These are phyloP conservation scores for Corythornis madagascariensis DNA, from an alignment of 2,113 vertebrate species.

Conservation along the genomic window DNA sequence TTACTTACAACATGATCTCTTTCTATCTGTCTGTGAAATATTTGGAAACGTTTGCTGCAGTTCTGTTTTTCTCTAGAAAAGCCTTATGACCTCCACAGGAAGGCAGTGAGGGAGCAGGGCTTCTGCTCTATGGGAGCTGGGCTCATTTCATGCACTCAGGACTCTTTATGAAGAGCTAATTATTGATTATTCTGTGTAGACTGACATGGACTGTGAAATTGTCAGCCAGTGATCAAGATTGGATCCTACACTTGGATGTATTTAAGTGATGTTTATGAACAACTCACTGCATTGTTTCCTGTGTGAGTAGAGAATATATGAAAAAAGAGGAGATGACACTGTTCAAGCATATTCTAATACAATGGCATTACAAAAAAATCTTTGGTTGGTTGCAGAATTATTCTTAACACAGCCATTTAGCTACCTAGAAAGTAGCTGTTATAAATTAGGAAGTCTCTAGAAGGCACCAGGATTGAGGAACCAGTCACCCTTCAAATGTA, in stretches of 20 bases:
- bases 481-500: background rate
- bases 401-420: background rate
- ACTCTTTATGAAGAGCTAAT: background rate
- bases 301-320: background rate
- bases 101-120: background rate
- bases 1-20: background rate
- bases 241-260: background rate
- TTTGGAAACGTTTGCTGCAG: background rate
- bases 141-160: background rate
- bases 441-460: background rate
- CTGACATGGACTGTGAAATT: background rate
- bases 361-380: background rate
- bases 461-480: background rate
- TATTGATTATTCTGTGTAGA: background rate
- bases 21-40: background rate
- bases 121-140: background rate
- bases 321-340: background rate
- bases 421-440: background rate
- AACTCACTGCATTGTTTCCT: background rate
- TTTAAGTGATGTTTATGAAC: background rate
- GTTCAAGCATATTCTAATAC: background rate
- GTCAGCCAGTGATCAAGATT: background rate
- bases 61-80: background rate
- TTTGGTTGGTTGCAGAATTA: background rate
- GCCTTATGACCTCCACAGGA: background rate